phyloP scores from a whole-genome alignment of 23 tunicate species.

The Styela plicata region DNA sequence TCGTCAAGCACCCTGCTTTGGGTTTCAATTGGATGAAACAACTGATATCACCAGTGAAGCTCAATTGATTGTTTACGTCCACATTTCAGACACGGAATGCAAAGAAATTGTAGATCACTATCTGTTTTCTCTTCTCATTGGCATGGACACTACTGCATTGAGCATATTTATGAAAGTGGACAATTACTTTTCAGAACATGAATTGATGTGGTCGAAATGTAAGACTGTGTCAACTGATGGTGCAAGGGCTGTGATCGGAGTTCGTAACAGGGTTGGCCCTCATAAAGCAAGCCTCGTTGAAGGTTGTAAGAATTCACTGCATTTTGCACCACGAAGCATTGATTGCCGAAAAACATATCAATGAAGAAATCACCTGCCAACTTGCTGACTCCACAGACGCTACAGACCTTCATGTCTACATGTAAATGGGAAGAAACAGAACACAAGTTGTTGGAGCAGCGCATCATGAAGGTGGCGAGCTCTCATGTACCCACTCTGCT shows the following conservation, averaged over 20 bases:
- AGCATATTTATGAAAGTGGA: slow-evolving; percentile 19
- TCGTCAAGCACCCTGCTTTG: slow-evolving; percentile 59
- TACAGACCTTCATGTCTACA: too few relatives aligned
- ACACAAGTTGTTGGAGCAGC: too few relatives aligned
- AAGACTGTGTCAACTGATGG: slow-evolving; percentile 2
- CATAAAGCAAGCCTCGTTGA: slow-evolving; percentile 4
- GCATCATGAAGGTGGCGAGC: too few relatives aligned
- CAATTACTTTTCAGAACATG: slow-evolving; percentile 13
- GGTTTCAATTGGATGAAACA: slow-evolving; percentile 67
- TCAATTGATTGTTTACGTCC: slow-evolving; percentile 44
- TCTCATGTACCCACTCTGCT: too few relatives aligned
- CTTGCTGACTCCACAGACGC: too few relatives aligned
- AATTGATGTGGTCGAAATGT: slow-evolving; percentile 16
- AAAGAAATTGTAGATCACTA: slow-evolving; percentile 25
- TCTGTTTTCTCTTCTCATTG: slow-evolving; percentile 27
- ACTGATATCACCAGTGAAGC: slow-evolving; percentile 54
- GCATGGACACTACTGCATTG: slow-evolving; percentile 19
- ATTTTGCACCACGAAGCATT: slow-evolving; percentile 34
- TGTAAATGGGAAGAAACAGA: too few relatives aligned
- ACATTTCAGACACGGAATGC: slow-evolving; percentile 7
- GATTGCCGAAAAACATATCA: slow-evolving; percentile 27
- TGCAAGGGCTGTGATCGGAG: neutral
- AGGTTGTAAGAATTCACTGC: slow-evolving; percentile 14
- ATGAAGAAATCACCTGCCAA: too few relatives aligned
- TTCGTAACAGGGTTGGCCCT: neutral